phyloP scores from a whole-genome alignment of 2,888 invertebrate species.

The Platycnemis pennipes region DNA sequence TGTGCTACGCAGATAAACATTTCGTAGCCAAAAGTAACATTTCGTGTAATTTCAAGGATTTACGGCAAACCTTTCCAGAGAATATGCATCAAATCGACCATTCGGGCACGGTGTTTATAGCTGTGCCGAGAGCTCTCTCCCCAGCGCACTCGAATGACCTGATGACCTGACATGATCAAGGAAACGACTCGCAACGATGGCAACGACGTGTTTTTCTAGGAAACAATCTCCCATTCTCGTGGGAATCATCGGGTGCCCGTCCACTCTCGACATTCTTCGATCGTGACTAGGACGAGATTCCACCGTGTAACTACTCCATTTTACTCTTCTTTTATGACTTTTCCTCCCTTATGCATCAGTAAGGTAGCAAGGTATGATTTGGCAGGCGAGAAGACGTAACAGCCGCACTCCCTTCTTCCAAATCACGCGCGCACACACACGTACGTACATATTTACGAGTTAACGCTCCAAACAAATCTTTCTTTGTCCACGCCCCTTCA shows the following conservation, averaged over 20 bases:
- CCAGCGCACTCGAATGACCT: neutral
- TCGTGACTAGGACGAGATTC: conserved; percentile 15
- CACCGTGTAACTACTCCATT: neutral
- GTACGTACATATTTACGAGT: no score
- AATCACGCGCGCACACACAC: neutral
- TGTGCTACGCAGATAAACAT: no score
- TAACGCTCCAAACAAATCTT: no score
- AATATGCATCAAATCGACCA: neutral
- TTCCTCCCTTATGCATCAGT: neutral
- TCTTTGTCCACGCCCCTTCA: no score
- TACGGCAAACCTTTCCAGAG: neutral
- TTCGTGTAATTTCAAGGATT: no score
- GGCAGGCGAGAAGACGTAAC: neutral
- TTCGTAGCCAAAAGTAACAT: no score
- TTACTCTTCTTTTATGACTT: neutral
- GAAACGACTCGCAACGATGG: neutral
- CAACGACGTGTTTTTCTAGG: neutral
- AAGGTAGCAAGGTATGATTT: neutral
- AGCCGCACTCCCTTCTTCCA: neutral
- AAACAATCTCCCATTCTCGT: neutral
- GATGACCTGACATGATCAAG: neutral
- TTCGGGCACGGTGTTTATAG: neutral
- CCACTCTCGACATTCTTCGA: neutral
- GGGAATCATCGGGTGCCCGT: neutral
- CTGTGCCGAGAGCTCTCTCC: neutral